Evolutionary conservation across 2,113 vertebrate genomes (phyloP).

Genomic region (Muntiacus reevesi): DNA sequence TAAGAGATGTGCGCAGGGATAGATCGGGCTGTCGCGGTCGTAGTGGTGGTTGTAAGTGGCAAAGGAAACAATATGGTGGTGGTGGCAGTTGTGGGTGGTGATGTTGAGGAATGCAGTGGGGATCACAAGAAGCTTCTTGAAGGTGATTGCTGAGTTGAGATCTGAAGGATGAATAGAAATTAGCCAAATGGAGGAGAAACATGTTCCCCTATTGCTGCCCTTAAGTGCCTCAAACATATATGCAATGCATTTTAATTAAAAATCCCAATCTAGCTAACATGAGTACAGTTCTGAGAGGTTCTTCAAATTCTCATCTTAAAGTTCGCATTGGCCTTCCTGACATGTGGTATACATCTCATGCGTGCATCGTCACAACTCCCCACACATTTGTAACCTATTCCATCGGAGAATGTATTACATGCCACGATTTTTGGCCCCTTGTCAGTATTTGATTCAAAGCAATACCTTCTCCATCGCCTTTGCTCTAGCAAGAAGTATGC

Average conservation of each 20-base stretch:
- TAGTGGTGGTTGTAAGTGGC: not conserved
- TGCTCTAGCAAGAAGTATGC: slow-evolving; percentile 30
- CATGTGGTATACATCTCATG: not conserved
- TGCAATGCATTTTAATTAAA: not conserved
- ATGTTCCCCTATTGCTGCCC: not conserved
- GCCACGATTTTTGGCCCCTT: not conserved
- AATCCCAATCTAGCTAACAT: not conserved
- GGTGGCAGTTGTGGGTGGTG: not conserved
- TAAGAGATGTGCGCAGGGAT: not conserved
- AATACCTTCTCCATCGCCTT: not conserved
- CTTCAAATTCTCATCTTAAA: not conserved
- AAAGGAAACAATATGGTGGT: not conserved
- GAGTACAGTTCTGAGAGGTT: not conserved
- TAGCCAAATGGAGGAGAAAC: not conserved
- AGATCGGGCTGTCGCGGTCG: no score
- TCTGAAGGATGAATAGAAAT: not conserved
- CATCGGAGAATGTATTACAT: not conserved
- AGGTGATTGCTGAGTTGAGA: not conserved
- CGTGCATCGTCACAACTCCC: not conserved
- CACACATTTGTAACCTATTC: not conserved
- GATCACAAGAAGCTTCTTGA: not conserved
- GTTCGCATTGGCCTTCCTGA: not conserved
- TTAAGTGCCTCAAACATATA: not conserved
- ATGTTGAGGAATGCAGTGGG: not conserved
- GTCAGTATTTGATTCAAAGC: slow-evolving; percentile 62